phyloP scores from a whole-genome alignment of 92 coral and sea anemone genomes.

The Phymanthus crucifer region DNA sequence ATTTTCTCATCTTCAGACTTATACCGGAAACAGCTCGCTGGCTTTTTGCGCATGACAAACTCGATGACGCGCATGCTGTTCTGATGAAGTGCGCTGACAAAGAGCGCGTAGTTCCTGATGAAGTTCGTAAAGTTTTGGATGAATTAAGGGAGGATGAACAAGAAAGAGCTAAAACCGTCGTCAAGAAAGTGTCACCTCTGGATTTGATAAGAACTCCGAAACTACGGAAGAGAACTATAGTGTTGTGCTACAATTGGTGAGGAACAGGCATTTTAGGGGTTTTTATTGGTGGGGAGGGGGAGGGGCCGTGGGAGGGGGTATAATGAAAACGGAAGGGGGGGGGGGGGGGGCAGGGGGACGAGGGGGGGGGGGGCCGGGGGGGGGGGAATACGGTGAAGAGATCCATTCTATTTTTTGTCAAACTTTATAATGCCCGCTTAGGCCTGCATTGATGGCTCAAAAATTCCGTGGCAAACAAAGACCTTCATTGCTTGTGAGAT shows the following conservation, averaged over 20 bases:
- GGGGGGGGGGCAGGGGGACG: background rate
- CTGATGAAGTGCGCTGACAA: conserved; percentile 56
- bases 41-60: conserved; percentile 39
- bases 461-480: no score
- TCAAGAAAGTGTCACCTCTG: conserved; percentile 22
- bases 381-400: no score
- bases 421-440: no score
- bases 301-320: background rate
- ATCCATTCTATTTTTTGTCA: no score
- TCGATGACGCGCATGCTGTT: conserved; percentile 53
- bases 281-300: no score
- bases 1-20: conserved; percentile 22
- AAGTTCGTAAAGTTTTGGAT: conserved; percentile 18
- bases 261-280: background rate
- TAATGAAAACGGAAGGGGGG: background rate
- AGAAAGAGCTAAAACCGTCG: background rate
- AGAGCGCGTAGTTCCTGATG: conserved; percentile 29
- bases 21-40: conserved; percentile 62
- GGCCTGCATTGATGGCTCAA: no score
- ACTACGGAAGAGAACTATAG: conserved; percentile 46
- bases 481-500: no score
- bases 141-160: conserved; percentile 27
- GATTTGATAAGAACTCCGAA: conserved; percentile 45
- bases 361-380: no score
- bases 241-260: conserved; percentile 57